Conservation (phyloP, 1,140 invertebrate genomes). For the Andrena cerasifolii region DNA sequence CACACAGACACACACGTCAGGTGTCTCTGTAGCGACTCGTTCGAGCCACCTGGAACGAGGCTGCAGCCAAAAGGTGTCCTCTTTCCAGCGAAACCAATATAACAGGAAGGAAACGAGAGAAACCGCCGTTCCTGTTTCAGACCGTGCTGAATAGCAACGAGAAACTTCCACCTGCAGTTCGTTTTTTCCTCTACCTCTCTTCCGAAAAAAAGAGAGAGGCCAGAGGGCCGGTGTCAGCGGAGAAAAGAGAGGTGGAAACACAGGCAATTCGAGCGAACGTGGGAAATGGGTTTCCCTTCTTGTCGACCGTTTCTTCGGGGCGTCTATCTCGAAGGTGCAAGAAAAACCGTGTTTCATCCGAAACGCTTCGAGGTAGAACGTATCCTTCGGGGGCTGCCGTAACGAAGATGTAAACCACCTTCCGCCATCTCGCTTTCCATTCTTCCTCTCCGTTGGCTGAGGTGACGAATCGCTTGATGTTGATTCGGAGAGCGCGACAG, state of each 20-base stretch:
- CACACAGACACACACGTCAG: neutral
- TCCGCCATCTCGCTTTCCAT: neutral
- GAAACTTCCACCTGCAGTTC: slow-evolving; percentile 2
- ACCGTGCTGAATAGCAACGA: slow-evolving; percentile 12
- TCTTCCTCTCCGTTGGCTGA: neutral
- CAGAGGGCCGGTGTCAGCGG: slow-evolving; percentile 4
- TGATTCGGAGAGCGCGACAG: too few species aligned
- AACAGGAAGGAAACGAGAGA: slow-evolving; percentile 3
- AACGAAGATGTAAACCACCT: slow-evolving; percentile 14
- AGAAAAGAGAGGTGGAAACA: neutral
- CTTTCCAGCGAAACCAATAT: neutral
- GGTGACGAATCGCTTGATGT: neutral
- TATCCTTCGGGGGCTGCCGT: neutral
- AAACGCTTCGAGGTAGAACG: neutral
- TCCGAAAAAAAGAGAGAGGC: too few species aligned
- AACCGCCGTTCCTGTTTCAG: slow-evolving; percentile 14
- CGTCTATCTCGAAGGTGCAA: neutral
- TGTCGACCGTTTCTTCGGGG: neutral
- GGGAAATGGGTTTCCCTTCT: slow-evolving; percentile 8
- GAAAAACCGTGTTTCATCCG: slow-evolving; percentile 14
- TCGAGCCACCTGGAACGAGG: slow-evolving; percentile 5
- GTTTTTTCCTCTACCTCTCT: too few species aligned
- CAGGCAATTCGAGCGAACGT: slow-evolving; percentile 11
- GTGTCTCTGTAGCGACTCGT: neutral
- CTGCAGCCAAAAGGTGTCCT: neutral